These are phyloP conservation scores for Rhodophaea formosa DNA, from an alignment of 2,888 invertebrate genomes.

Conservation along the genomic window DNA sequence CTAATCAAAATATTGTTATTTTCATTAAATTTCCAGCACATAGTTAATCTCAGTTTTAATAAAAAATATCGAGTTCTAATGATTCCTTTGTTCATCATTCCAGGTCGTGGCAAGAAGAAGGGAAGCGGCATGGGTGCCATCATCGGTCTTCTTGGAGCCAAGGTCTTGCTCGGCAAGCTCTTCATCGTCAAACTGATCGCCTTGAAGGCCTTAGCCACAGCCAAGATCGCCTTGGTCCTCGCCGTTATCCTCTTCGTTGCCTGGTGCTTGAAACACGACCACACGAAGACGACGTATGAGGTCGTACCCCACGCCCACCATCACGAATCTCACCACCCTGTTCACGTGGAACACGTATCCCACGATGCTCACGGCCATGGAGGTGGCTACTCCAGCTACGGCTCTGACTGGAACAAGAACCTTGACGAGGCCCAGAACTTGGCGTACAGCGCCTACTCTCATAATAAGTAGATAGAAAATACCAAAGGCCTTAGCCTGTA, in stretches of 20 bases:
- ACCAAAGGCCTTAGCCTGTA: conserved; percentile 37
- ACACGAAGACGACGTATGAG: conserved; percentile 72
- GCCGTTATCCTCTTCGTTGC: conserved; percentile 84
- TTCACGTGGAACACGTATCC: conserved; percentile 75
- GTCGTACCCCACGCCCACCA: conserved; percentile 71
- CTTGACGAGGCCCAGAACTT: conserved; percentile 84
- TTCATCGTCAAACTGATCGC: conserved; percentile 90
- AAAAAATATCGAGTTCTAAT: not conserved
- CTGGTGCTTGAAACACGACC: conserved; percentile 69
- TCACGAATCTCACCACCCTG: conserved; percentile 83
- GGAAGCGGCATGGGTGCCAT: conserved; percentile 86
- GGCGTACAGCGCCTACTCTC: conserved; percentile 85
- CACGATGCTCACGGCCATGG: conserved; percentile 64
- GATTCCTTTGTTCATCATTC: conserved; percentile 31
- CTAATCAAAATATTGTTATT: no score
- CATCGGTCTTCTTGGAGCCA: conserved; percentile 82
- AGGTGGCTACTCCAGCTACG: conserved; percentile 55
- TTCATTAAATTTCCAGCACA: no score
- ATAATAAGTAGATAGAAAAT: conserved; percentile 51
- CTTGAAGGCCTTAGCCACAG: conserved; percentile 90
- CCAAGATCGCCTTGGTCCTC: conserved; percentile 89
- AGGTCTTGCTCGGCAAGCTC: conserved; percentile 75
- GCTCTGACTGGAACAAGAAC: conserved; percentile 78
- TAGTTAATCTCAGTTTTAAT: no score
- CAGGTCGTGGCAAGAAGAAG: conserved; percentile 88